phyloP scores from a whole-genome alignment of 1,140 invertebrate species.

The Saxidomus purpurata region DNA sequence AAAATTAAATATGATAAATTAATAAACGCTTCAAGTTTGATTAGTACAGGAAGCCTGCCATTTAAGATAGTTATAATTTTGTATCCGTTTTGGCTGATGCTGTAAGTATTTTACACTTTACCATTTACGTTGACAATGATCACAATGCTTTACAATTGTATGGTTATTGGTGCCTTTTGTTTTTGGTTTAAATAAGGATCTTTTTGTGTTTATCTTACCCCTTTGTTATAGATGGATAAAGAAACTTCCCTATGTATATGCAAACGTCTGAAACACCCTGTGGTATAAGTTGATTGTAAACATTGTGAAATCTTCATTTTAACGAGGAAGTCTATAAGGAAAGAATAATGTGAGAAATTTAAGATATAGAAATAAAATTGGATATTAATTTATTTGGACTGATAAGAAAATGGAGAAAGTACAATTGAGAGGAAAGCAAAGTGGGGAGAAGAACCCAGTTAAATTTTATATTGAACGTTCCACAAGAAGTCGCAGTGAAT shows the following conservation, averaged over 20 bases:
- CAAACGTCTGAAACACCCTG: background rate
- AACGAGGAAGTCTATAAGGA: background rate
- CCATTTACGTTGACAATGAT: background rate
- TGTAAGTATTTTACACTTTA: background rate
- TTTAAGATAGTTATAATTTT: constrained; percentile 5
- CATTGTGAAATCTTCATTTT: background rate
- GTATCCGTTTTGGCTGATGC: constrained; percentile 10
- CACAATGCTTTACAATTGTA: background rate
- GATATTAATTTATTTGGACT: background rate
- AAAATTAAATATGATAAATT: background rate
- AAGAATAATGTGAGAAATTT: background rate
- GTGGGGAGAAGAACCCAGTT: background rate
- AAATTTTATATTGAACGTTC: background rate
- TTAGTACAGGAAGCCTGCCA: constrained; percentile 1
- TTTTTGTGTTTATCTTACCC: background rate
- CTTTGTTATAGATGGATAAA: background rate
- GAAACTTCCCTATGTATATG: constrained; percentile 15
- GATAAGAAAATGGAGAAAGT: constrained; percentile 9
- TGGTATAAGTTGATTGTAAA: background rate
- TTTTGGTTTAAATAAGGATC: background rate
- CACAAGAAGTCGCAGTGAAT: background rate
- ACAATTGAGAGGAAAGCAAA: background rate
- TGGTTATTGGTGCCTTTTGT: background rate
- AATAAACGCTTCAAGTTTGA: constrained; percentile 7
- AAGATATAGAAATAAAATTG: background rate